Conservation (phyloP, 23 tunicate genomes). For the Trididemnum clinides region DNA sequence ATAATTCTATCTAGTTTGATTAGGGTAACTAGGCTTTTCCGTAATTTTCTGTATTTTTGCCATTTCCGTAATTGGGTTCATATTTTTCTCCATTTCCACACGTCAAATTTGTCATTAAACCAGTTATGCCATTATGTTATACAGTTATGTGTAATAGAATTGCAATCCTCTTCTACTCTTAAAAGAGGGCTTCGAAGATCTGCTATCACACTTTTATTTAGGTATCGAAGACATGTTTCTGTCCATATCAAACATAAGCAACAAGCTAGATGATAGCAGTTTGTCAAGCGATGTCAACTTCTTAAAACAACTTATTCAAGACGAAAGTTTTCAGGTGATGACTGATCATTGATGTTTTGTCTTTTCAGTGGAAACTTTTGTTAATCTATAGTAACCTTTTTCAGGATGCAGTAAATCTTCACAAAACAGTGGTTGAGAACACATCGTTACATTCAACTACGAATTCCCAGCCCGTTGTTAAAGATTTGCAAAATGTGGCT, state of each 20-base stretch:
- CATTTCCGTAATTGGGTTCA: no score
- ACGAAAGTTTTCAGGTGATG: conserved; percentile 76
- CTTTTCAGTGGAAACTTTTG: background rate
- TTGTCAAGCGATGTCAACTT: conserved; percentile 57
- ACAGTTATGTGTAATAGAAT: background rate
- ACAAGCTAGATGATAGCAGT: conserved; percentile 39
- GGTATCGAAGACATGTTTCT: conserved; percentile 75
- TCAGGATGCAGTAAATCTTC: conserved; percentile 63
- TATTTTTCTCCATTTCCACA: no score
- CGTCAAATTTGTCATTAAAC: background rate
- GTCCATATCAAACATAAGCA: conserved; percentile 41
- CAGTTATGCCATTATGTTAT: background rate
- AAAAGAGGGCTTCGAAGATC: background rate
- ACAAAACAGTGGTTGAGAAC: conserved; percentile 41
- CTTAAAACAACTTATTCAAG: conserved; percentile 54
- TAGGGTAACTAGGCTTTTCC: no score
- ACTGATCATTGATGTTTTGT: background rate
- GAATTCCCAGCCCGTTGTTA: conserved; percentile 31
- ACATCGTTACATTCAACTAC: conserved; percentile 5
- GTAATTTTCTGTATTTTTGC: no score
- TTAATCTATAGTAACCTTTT: no score
- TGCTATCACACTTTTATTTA: conserved; percentile 13
- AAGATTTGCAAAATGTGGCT: conserved; percentile 26
- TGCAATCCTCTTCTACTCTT: background rate
- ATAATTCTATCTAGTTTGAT: no score